These are phyloP conservation scores for Pterocles burchelli DNA, from an alignment of 2,113 vertebrate genomes.

Conservation along the genomic window DNA sequence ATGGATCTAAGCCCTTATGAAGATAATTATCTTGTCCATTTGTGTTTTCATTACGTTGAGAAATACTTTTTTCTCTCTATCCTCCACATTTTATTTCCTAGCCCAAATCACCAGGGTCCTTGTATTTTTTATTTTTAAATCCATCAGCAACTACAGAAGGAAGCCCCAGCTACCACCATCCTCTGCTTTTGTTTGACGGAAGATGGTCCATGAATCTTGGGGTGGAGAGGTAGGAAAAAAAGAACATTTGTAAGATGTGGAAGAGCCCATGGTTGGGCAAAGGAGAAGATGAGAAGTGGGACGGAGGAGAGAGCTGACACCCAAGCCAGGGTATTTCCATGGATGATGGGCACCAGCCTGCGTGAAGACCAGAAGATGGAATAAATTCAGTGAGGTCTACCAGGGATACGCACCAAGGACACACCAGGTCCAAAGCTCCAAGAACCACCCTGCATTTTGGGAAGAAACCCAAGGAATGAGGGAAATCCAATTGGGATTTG, in stretches of 20 bases:
- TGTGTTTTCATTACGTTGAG: conserved; percentile 63
- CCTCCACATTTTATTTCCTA: background rate
- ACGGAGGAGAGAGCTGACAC: background rate
- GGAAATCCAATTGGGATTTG: background rate
- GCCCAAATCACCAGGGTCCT: background rate
- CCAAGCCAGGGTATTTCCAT: fast-evolving
- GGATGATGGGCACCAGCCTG: background rate
- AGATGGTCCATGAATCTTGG: background rate
- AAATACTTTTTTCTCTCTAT: conserved; percentile 8
- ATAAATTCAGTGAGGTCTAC: background rate
- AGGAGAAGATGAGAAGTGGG: background rate
- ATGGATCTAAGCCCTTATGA: conserved; percentile 64
- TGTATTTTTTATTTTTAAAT: background rate
- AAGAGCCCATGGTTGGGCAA: fast-evolving
- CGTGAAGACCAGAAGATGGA: background rate
- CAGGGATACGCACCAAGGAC: background rate
- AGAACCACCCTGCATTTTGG: background rate
- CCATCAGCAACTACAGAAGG: background rate
- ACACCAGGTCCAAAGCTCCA: background rate
- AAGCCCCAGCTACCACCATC: background rate
- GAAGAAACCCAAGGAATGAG: background rate
- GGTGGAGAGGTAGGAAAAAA: background rate
- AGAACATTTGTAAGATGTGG: background rate
- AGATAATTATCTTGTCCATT: conserved; percentile 74
- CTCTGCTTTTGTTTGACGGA: background rate